These are phyloP conservation scores for Leptatherina wallacei DNA, from an alignment of 2,797 vertebrate genomes.

Conservation along the genomic window DNA sequence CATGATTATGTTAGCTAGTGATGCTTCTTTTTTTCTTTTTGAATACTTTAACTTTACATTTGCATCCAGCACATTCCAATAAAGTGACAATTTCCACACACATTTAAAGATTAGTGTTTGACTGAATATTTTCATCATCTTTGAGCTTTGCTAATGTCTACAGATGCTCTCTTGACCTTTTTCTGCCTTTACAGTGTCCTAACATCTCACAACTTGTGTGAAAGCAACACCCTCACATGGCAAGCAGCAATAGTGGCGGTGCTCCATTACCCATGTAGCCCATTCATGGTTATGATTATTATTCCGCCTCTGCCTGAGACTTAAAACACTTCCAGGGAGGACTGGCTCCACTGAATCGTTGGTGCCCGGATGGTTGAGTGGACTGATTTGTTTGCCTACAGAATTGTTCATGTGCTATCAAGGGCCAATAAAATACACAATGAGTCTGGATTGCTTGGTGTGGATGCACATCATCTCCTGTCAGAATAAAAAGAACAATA, in stretches of 20 bases:
- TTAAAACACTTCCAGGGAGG: constrained; percentile 68
- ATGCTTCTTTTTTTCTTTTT: background rate
- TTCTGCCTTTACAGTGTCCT: constrained; percentile 62
- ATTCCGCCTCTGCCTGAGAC: constrained; percentile 73
- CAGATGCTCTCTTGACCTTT: constrained; percentile 65
- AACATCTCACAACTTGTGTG: constrained; percentile 64
- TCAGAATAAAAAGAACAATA: constrained; percentile 57
- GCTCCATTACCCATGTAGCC: constrained; percentile 77
- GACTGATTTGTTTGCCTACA: constrained; percentile 61
- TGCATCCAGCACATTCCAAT: background rate
- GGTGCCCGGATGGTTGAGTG: constrained; percentile 52
- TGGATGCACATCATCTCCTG: constrained; percentile 46
- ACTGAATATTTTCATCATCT: constrained; percentile 69
- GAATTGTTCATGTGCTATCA: constrained; percentile 48
- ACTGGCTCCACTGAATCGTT: constrained; percentile 40
- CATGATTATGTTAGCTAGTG: background rate
- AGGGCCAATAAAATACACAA: constrained; percentile 51
- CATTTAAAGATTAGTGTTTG: constrained; percentile 23
- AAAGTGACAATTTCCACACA: background rate
- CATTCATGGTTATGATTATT: constrained; percentile 79
- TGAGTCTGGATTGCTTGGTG: constrained; percentile 29
- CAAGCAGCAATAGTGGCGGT: constrained; percentile 64
- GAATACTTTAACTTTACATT: background rate
- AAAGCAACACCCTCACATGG: constrained; percentile 74
- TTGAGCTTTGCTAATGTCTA: constrained; percentile 55